phyloP scores from a whole-genome alignment of 2,797 vertebrate genomes.

The Alosa sapidissima region DNA sequence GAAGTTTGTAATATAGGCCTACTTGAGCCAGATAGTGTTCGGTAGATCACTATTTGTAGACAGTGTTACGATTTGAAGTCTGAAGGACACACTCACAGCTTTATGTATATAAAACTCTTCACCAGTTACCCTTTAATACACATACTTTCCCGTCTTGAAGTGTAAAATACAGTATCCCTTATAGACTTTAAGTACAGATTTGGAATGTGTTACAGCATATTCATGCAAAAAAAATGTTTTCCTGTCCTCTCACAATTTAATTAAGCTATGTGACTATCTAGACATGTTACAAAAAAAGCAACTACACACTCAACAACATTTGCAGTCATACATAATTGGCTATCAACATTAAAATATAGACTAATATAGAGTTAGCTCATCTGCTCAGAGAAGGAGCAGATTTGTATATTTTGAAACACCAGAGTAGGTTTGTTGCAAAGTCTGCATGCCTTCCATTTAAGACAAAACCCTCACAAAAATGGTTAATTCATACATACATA shows the following conservation, averaged over 20 bases:
- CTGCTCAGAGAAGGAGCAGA: slow-evolving; percentile 8
- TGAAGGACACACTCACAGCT: not conserved
- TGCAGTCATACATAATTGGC: slow-evolving; percentile 44
- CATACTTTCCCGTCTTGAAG: not conserved
- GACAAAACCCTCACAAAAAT: slow-evolving; percentile 24
- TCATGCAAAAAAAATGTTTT: slow-evolving; percentile 47
- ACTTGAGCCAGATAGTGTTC: too few relatives aligned
- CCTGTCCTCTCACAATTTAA: slow-evolving; percentile 30
- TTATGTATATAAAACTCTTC: not conserved
- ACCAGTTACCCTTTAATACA: not conserved
- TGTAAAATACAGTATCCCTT: slow-evolving; percentile 6
- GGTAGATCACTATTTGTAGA: too few relatives aligned
- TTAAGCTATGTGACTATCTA: slow-evolving; percentile 40
- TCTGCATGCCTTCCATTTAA: slow-evolving; percentile 30
- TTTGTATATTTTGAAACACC: not conserved
- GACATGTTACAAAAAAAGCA: slow-evolving; percentile 49
- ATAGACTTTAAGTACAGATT: slow-evolving; percentile 25
- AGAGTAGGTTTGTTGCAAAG: not conserved
- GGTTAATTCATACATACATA: slow-evolving; percentile 35
- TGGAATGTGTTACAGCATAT: slow-evolving; percentile 27
- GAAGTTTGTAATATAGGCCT: too few relatives aligned
- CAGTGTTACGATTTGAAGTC: too few relatives aligned
- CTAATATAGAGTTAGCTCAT: slow-evolving; percentile 33
- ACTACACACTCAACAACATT: slow-evolving; percentile 44
- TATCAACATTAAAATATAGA: slow-evolving; percentile 44